Evolutionary conservation across 2,888 invertebrate species (phyloP), one percentile per base, ranked within the genome.

Genomic region (Drosophila leonis): DNA sequence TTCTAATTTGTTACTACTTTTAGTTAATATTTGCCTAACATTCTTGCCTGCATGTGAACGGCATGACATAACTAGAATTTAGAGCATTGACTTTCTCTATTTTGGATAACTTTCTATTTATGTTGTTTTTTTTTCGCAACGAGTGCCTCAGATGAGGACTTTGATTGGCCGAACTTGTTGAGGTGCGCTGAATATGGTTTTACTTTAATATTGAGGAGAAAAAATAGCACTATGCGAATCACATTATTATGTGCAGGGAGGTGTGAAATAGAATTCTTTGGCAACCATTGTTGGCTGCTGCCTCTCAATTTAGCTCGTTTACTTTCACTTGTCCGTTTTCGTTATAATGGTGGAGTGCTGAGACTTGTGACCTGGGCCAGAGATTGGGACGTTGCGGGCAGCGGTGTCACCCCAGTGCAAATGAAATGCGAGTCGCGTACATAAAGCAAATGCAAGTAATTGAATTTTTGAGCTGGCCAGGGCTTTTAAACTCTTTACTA

Each of bases 191-290:
- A 27, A 46, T 9, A 7, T 46, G 29, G 15, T n/a, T 29, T 46
- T 20, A 42, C 24, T 42, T 24, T 12, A 44, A 56, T 51, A 65
- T 31, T 65, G 35, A 18, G 9, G 18, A 48, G 10, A 35, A 48
- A n/a, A 35, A 48, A 70, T 44, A 52, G 48, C 52, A 67, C 71
- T 78, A 59, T 83, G 62, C 60, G 44, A 35, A 41, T 33, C 52
- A 54, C 59, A 75, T 56, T 71, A 65, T 62, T 44, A 41, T 69
- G 76, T 78, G 75, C 78, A 80, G 51, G 65, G 66, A 80, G 86
- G 82, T 78, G 83, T 85, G 76, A 83, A 85, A 83, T 83, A 83
- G 76, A 85, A 85, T 83, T 67, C 57, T 78, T 63, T 63, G 67
- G 63, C 73, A 73, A 63, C 64, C 64, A 80, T 83, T 82, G 80